Base-by-base conservation (phyloP, 1,140 invertebrate genomes). In the Trachelipus rathkii region DNA sequence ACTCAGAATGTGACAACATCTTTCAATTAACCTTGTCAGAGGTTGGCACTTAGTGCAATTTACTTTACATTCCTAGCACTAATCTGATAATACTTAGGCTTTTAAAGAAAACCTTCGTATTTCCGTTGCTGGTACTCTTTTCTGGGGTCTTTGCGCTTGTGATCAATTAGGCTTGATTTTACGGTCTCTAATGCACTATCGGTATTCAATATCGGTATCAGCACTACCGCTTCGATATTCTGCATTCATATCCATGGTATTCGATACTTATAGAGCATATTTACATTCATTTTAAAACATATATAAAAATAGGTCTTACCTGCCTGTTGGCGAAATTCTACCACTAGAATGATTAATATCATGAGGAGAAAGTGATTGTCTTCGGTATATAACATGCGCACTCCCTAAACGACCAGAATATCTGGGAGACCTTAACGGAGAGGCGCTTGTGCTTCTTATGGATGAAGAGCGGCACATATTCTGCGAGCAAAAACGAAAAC, bases 291-390 rank as follows among this genome's bases (percentile, higher is more conserved):
- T 33, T 33, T 3, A 33, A 21, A 13, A 3, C 6, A 71, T n/a
- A n/a, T n/a, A 33, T 71, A 23, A 13, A 71, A 71, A 23, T n/a
- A n/a, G n/a, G 9, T 23, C 21, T 44, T 72, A 45, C 71, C 46
- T 72, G 10, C n/a, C 19, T 70, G 68, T 15, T 21, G 68, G 68
- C 6, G 19, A 23, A 70, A 70, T 70, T n/a, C 19, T 13, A 15
- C 24, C 68, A 13, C 68, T 70, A 13, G 19, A 33, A 33, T 11
- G 19, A 21, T 11, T n/a, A 33, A 21, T 33, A 24, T 70, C 68
- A 70, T 70, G 68, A 23, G 68, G 68, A 24, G 68, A 70, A 15
- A 70, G 21, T 21, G 68, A 70, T 13, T 70, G 19, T 24, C 68
- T 70, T 21, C 68, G 15, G 33, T 33, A 15, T 33, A 33, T 21